Evolutionary conservation across 2,888 invertebrate genomes (phyloP).

Genomic region (Nemurella pictetii): DNA sequence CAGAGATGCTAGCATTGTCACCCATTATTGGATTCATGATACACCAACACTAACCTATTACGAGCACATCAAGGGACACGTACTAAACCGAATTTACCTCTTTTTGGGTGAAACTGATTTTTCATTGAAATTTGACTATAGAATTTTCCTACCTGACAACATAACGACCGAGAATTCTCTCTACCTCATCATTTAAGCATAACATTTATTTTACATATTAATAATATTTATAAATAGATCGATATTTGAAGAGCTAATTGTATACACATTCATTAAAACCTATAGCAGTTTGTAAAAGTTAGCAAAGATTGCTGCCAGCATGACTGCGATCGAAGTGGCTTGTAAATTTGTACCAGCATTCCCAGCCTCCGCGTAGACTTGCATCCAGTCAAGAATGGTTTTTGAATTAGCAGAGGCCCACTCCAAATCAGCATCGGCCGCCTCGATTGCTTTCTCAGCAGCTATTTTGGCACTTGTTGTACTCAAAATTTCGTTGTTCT

Average conservation of each 20-base stretch:
- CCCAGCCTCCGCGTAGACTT: background rate
- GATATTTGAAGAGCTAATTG: too few relatives aligned
- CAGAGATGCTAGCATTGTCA: background rate
- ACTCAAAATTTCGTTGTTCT: conserved; percentile 1
- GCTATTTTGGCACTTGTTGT: conserved; percentile 4
- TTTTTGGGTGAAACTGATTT: background rate
- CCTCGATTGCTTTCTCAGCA: conserved; percentile 30
- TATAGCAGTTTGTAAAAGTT: background rate
- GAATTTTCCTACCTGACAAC: background rate
- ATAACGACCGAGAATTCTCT: background rate
- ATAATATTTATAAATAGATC: too few relatives aligned
- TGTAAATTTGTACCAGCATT: background rate
- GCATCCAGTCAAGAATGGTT: background rate
- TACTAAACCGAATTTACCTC: background rate
- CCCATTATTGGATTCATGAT: background rate
- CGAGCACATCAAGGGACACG: background rate
- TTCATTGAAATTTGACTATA: background rate
- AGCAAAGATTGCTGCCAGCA: background rate
- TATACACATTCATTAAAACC: too few relatives aligned
- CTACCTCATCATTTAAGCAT: background rate
- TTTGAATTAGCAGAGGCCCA: conserved; percentile 8
- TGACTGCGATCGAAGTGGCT: background rate
- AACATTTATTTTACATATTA: background rate
- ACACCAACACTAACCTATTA: background rate
- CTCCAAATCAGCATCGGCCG: conserved; percentile 31